Evolutionary conservation across 2,113 vertebrate genomes (phyloP).

Genomic region (Coturnix japonica): DNA sequence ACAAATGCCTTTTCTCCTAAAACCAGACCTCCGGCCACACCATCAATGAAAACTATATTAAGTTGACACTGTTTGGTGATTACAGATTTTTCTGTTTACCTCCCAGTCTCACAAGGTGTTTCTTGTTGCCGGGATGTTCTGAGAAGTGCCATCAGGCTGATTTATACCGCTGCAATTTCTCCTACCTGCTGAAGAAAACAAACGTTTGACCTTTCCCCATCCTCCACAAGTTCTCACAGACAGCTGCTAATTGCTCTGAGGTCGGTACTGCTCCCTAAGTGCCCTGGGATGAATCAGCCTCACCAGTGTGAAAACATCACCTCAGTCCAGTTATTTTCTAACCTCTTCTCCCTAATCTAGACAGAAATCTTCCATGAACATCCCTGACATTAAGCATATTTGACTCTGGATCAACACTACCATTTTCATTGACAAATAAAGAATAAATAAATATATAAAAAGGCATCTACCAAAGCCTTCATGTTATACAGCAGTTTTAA

Average conservation of each 20-base stretch:
- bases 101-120: conserved; percentile 8
- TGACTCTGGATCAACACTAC: neutral
- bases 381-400: neutral
- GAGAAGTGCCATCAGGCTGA: neutral
- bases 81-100: neutral
- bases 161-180: neutral
- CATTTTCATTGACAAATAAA: neutral
- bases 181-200: conserved; percentile 11
- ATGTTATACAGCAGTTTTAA: neutral
- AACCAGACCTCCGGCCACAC: neutral
- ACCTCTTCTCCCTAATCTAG: neutral
- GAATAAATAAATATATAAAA: neutral
- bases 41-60: neutral
- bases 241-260: conserved; percentile 11
- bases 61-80: neutral
- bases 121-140: conserved; percentile 5
- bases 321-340: conserved; percentile 23
- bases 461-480: neutral
- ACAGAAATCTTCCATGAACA: neutral
- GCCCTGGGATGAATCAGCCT: conserved; percentile 12
- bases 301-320: neutral
- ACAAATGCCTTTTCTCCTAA: neutral
- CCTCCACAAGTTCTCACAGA: neutral
- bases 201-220: conserved; percentile 40
- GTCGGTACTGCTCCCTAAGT: neutral